Conservation (phyloP, 2,888 invertebrate species). For the Timandra comae region DNA sequence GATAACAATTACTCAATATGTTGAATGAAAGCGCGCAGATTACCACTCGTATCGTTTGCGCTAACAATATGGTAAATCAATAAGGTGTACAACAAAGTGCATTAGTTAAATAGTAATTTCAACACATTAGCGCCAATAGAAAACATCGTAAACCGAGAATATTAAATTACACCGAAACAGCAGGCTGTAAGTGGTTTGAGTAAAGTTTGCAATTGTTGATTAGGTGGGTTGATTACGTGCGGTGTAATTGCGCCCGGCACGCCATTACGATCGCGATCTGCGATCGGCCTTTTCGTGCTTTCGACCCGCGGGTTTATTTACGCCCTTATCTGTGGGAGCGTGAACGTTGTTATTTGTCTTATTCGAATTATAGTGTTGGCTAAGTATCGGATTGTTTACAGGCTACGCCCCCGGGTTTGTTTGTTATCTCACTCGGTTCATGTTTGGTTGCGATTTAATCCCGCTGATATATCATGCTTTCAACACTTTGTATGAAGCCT, state of each 20-base stretch:
- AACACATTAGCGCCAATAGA: conserved; percentile 21
- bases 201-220: conserved; percentile 47
- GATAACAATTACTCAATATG: too few species aligned
- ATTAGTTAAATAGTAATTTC: too few species aligned
- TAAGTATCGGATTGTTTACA: background rate
- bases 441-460: too few species aligned
- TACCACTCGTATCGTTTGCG: too few species aligned
- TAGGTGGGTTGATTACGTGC: conserved; percentile 31
- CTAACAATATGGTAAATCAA: too few species aligned
- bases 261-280: conserved; percentile 16
- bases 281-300: conserved; percentile 27
- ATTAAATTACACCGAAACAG: conserved; percentile 44
- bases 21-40: too few species aligned
- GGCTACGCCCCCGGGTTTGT: too few species aligned
- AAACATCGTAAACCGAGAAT: conserved; percentile 20
- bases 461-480: too few species aligned
- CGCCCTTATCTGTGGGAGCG: conserved; percentile 21
- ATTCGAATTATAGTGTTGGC: conserved; percentile 22
- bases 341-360: conserved; percentile 23
- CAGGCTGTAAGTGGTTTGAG: conserved; percentile 39
- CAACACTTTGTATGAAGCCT: too few species aligned
- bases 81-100: too few species aligned
- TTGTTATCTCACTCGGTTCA: too few species aligned
- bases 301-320: conserved; percentile 17
- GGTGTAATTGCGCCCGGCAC: conserved; percentile 22